Evolutionary conservation across 2,888 invertebrate species (phyloP).

Genomic region (Dynastes tityus): DNA sequence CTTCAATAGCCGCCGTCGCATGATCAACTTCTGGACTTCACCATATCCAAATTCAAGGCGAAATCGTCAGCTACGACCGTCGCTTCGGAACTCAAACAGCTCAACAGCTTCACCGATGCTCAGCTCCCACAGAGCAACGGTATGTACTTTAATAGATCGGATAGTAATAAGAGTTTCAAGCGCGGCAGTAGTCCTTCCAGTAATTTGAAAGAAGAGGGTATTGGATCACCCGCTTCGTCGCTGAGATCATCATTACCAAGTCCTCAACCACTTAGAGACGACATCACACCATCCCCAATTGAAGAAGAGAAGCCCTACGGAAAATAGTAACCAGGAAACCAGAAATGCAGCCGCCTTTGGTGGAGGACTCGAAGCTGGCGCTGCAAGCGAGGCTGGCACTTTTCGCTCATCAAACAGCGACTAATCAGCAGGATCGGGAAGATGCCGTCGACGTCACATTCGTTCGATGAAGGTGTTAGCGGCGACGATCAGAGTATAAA

Average conservation of each 20-base stretch:
- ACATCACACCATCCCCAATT: not conserved
- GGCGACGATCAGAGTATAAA: conserved; percentile 76
- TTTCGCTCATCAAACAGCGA: conserved; percentile 66
- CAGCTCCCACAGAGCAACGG: conserved; percentile 68
- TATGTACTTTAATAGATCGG: conserved; percentile 66
- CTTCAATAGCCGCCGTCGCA: conserved; percentile 73
- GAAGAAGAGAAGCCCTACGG: too few species aligned
- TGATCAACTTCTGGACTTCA: conserved; percentile 83
- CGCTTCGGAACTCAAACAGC: conserved; percentile 67
- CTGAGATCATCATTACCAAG: conserved; percentile 67
- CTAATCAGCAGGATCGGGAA: conserved; percentile 78
- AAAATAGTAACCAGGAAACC: too few species aligned
- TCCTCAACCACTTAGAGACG: conserved; percentile 67
- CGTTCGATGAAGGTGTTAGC: conserved; percentile 76
- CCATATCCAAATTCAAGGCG: conserved; percentile 76
- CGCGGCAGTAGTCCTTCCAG: conserved; percentile 68
- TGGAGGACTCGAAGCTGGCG: too few species aligned
- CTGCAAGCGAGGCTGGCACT: too few species aligned
- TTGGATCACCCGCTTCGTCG: conserved; percentile 65
- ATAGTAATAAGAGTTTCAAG: conserved; percentile 66
- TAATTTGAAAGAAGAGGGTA: conserved; percentile 71
- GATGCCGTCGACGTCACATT: conserved; percentile 85
- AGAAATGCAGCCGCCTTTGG: too few species aligned
- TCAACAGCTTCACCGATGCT: conserved; percentile 63
- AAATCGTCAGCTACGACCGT: conserved; percentile 64